phyloP scores from a whole-genome alignment of 2,113 vertebrate genomes.

The Hepsetus odoe region DNA sequence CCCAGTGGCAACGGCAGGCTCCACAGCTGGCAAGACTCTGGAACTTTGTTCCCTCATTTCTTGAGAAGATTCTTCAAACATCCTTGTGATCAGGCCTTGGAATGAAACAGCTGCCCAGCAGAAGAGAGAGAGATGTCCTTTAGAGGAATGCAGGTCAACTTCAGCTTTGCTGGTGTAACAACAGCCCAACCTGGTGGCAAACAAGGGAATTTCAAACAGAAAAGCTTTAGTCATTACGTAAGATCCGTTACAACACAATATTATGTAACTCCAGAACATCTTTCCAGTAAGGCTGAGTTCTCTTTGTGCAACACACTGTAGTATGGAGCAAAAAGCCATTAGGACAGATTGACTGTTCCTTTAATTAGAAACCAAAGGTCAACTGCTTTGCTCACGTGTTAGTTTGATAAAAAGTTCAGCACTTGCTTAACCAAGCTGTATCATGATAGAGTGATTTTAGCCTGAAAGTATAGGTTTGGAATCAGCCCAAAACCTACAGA shows the following conservation, averaged over 20 bases:
- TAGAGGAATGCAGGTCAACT: slow-evolving; percentile 12
- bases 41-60: slow-evolving; percentile 62
- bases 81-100: slow-evolving; percentile 30
- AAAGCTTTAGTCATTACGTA: slow-evolving; percentile 72
- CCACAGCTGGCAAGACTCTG: slow-evolving; percentile 54
- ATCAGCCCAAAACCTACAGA: background rate
- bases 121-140: background rate
- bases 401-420: background rate
- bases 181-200: slow-evolving; percentile 69
- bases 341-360: slow-evolving; percentile 2
- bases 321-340: slow-evolving; percentile 30
- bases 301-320: slow-evolving; percentile 57
- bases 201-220: background rate
- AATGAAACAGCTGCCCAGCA: slow-evolving; percentile 10
- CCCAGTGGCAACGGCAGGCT: slow-evolving; percentile 47
- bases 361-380: background rate
- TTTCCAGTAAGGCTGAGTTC: slow-evolving; percentile 63
- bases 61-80: slow-evolving; percentile 71
- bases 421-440: background rate
- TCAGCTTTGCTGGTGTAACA: slow-evolving; percentile 45
- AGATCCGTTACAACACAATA: slow-evolving; percentile 75
- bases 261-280: slow-evolving; percentile 76
- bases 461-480: background rate
- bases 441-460: background rate
- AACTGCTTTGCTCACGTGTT: background rate